Evolutionary conservation across 2,113 vertebrate genomes (phyloP), one percentile per base, ranked within the genome.

Genomic region (Solea senegalensis): DNA sequence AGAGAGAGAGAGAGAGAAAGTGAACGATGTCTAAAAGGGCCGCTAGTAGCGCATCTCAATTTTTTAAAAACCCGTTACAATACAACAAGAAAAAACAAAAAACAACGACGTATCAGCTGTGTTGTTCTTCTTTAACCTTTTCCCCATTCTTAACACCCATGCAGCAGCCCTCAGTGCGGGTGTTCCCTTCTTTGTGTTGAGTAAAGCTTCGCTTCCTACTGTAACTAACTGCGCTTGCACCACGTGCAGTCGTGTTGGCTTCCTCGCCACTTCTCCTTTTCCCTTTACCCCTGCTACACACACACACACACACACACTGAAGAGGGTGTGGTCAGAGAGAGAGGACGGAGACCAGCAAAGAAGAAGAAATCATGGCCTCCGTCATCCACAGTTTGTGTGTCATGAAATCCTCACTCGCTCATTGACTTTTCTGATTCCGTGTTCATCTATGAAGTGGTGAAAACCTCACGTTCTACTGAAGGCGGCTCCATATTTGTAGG

Each of bases 191-290:
- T 85, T 73, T 13, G n/a, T 74, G 65, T 65, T 80, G 65, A 75
- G 76, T 74, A 88, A 73, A 72, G 89, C 89, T 90, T 90, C 49
- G 90, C 90, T 90, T 87, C 83, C 81, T 83, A 89, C 83, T 72
- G 64, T 26, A 28, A 89, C 88, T 88, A 89, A 90, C 88, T 80
- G 50, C 21, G 82, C 89, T 83, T 86, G 80, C 61, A 56, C 57
- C 65, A 12, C 26, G 65, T 57, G 68, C 76, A 26, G 27, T 73
- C 69, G 57, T 61, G 52, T 56, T 50, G n/a, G n/a, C n/a, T n/a
- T n/a, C n/a, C n/a, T n/a, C n/a, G 57, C 21, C 77, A 46, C 27
- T 28, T 51, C 26, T 11, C 26, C 63, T 58, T 46, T 9, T 55
- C 59, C 21, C 59, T 72, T 59, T 55, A 8, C 43, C 80, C 79